These are phyloP conservation scores for Ostrea edulis DNA, from an alignment of 1,140 invertebrate species.

Conservation along the genomic window DNA sequence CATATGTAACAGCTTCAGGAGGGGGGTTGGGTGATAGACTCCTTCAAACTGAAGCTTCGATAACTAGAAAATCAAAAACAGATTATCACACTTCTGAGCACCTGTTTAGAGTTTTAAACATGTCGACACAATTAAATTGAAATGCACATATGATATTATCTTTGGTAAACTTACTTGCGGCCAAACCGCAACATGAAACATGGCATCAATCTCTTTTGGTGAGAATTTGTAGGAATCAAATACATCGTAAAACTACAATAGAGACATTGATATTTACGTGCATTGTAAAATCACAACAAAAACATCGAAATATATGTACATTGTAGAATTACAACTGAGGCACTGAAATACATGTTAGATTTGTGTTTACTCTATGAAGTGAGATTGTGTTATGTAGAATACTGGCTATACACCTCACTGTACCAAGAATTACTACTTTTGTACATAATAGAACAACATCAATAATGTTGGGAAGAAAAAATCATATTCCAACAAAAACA, in stretches of 20 bases:
- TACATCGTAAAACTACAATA: conserved; percentile 87
- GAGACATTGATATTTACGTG: background rate
- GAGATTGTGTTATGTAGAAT: too few relatives aligned
- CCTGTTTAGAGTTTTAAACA: too few relatives aligned
- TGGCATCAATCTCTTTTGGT: conserved; percentile 85
- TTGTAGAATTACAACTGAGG: background rate
- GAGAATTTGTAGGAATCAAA: conserved; percentile 89
- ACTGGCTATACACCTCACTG: too few relatives aligned
- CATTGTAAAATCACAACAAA: background rate
- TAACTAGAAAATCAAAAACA: conserved; percentile 56
- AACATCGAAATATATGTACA: background rate
- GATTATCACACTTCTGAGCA: too few relatives aligned
- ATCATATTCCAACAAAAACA: too few relatives aligned
- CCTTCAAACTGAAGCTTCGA: conserved; percentile 86
- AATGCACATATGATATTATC: background rate
- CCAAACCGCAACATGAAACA: conserved; percentile 90
- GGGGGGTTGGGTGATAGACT: conserved; percentile 89
- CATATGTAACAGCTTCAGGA: conserved; percentile 88
- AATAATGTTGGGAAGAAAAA: too few relatives aligned
- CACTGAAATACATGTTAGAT: background rate
- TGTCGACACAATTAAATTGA: background rate
- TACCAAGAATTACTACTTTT: too few relatives aligned
- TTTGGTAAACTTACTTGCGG: conserved; percentile 87
- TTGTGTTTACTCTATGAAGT: background rate
- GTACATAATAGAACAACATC: too few relatives aligned